Percentiles rank a stretch among this genome's conserved stretches.
phyloP scores from a whole-genome alignment of 2,113 vertebrate species.

The Oryctolagus cuniculus region DNA sequence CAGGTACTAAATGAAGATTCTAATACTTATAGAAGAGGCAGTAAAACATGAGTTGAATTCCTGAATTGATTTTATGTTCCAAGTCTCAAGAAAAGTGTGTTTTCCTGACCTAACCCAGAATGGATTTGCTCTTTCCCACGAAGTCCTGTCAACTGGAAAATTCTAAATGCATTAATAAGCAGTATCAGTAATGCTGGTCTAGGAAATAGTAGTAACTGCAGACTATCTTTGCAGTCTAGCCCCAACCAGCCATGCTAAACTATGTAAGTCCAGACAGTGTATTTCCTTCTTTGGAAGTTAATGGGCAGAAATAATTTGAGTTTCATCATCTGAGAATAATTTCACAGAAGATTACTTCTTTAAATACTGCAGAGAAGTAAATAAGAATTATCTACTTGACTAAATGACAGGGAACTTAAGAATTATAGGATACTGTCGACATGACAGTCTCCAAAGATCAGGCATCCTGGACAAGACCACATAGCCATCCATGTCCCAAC shows the following conservation, averaged over 20 bases:
- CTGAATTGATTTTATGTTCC: background rate
- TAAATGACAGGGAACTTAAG: background rate
- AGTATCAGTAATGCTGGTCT: background rate
- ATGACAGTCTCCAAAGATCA: background rate
- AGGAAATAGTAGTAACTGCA: background rate
- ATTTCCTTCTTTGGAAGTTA: background rate
- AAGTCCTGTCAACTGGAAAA: background rate
- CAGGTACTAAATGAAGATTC: background rate
- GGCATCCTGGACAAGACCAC: background rate
- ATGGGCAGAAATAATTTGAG: conserved; percentile 6
- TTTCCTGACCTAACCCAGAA: background rate
- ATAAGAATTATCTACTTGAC: background rate
- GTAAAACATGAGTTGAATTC: background rate
- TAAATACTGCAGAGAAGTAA: background rate
- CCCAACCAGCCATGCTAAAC: background rate
- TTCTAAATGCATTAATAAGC: background rate
- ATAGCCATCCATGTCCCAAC: background rate
- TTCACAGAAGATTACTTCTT: conserved; percentile 45
- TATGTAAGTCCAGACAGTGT: background rate
- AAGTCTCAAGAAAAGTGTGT: background rate
- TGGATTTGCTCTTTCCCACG: background rate
- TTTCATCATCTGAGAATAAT: conserved; percentile 42
- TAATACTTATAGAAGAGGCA: background rate
- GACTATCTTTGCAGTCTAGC: background rate
- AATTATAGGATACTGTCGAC: background rate